A percentile compares a stretch with the other conserved stretches of the same genome.
Conservation (phyloP, 2,113 vertebrate genomes). For the Thinocorus orbignyianus region DNA sequence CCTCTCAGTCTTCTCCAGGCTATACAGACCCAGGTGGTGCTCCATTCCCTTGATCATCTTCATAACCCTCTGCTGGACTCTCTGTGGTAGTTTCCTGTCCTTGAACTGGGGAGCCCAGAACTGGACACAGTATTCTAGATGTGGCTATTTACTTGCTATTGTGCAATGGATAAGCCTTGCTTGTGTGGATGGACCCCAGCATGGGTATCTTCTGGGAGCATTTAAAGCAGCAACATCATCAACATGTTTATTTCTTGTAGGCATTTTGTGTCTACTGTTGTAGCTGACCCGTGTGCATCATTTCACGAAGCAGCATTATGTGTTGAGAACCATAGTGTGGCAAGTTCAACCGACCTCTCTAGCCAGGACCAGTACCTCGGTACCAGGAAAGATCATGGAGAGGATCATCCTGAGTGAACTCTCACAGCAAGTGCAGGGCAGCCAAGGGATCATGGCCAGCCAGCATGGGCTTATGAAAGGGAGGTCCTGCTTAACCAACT, state of each 20-base stretch:
- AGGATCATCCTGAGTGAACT: too few relatives aligned
- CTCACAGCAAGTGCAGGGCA: too few relatives aligned
- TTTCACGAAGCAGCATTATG: neutral
- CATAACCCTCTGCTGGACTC: neutral
- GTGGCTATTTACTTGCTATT: neutral
- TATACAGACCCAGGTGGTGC: neutral
- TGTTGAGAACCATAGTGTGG: neutral
- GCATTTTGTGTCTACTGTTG: neutral
- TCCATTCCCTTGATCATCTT: neutral
- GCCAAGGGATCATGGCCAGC: too few relatives aligned
- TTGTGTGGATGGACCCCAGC: neutral
- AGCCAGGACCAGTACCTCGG: too few relatives aligned
- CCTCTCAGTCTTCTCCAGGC: neutral
- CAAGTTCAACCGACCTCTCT: neutral
- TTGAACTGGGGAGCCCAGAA: neutral
- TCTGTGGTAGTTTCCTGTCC: neutral
- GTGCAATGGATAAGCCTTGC: neutral
- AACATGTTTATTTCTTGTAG: neutral
- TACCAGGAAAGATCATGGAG: too few relatives aligned
- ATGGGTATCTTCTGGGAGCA: accelerated
- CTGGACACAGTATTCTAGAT: neutral
- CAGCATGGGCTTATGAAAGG: too few relatives aligned
- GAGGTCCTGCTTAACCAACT: too few relatives aligned
- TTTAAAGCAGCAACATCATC: neutral
- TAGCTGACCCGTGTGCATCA: neutral